phyloP scores from a whole-genome alignment of 2,797 vertebrate species.

The Myotis daubentonii region DNA sequence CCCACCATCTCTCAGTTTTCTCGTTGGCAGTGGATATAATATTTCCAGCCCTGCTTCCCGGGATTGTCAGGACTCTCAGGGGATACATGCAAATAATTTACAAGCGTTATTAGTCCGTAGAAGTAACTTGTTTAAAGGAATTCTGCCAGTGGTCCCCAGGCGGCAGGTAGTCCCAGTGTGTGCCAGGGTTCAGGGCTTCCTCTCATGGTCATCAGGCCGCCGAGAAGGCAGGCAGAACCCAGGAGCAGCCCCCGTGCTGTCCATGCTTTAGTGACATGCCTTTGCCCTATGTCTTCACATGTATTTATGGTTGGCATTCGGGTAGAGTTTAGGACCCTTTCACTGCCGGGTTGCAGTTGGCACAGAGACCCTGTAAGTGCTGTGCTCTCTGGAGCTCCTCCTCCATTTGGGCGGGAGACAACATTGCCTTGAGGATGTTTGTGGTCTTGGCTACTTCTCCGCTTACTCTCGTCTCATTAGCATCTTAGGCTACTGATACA shows the following conservation, averaged over 20 bases:
- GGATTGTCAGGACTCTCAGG: neutral
- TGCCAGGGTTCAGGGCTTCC: neutral
- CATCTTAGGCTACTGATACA: neutral
- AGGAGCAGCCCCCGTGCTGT: neutral
- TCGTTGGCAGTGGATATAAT: neutral
- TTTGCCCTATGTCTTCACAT: neutral
- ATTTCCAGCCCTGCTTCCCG: neutral
- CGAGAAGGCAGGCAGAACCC: neutral
- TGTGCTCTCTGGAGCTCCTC: neutral
- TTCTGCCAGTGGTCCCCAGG: neutral
- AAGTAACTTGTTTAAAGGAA: neutral
- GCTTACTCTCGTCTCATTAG: neutral
- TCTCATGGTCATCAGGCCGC: neutral
- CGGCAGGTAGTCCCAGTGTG: neutral
- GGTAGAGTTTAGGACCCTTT: neutral
- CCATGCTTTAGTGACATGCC: neutral
- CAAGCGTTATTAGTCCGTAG: neutral
- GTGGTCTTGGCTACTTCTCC: neutral
- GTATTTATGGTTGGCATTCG: neutral
- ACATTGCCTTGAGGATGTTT: neutral
- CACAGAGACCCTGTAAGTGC: neutral
- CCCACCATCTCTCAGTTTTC: neutral
- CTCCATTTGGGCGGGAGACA: neutral
- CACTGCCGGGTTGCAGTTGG: neutral
- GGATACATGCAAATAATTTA: neutral